Percentiles rank a stretch among this genome's conserved stretches.
phyloP scores from a whole-genome alignment of 2,888 invertebrate genomes.

The Hemaris fuciformis region DNA sequence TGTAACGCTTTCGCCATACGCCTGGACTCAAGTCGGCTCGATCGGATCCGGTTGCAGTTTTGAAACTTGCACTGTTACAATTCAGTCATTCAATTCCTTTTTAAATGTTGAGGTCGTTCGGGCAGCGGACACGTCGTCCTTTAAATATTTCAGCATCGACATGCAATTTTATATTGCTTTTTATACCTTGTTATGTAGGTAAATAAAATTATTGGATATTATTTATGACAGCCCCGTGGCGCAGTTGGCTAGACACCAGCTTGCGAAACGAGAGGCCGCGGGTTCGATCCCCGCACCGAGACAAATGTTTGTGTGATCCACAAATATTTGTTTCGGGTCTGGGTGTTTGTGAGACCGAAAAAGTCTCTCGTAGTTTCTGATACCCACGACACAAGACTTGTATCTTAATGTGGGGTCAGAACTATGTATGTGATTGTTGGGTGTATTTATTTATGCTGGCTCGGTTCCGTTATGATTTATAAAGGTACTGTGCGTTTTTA shows the following conservation, averaged over 20 bases:
- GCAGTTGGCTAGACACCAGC: no score
- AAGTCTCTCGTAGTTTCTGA: no score
- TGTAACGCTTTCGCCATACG: slow-evolving; percentile 45
- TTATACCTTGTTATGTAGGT: not conserved
- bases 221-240: not conserved
- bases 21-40: slow-evolving; percentile 33
- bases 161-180: not conserved
- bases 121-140: slow-evolving; percentile 18
- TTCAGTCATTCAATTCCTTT: slow-evolving; percentile 28
- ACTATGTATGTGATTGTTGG: no score
- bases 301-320: no score
- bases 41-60: slow-evolving; percentile 47
- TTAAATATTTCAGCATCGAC: slow-evolving; percentile 11
- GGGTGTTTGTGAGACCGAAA: no score
- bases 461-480: not conserved
- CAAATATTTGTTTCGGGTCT: no score
- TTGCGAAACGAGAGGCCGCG: no score
- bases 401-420: no score
- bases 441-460: no score
- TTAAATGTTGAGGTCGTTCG: slow-evolving; percentile 44
- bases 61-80: slow-evolving; percentile 37
- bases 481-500: no score
- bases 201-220: not conserved
- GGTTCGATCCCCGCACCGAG: no score
- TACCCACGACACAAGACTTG: no score